phyloP scores from a whole-genome alignment of 1,140 invertebrate species.

The Vollenhovia emeryi region DNA sequence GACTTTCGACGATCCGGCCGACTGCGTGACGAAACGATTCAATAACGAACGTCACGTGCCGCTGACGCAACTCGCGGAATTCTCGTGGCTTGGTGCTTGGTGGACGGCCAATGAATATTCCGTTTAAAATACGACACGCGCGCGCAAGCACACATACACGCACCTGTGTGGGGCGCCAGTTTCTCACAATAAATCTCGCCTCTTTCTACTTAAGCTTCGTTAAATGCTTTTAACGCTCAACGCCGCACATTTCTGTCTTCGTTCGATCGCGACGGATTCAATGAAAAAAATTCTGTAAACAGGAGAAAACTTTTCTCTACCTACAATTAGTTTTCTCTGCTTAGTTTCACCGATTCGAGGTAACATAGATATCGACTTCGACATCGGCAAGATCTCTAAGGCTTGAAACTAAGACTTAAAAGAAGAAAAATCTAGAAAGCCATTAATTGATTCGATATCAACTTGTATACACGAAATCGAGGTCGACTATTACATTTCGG shows the following conservation, averaged over 20 bases:
- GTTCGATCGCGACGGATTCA: neutral
- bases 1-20: neutral
- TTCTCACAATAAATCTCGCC: slow-evolving; percentile 20
- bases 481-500: neutral
- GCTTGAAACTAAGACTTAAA: neutral
- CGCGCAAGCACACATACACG: neutral
- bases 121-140: slow-evolving; percentile 60
- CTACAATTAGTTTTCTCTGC: neutral
- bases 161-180: neutral
- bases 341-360: neutral
- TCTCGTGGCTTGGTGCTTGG: slow-evolving; percentile 68
- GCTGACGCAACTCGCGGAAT: slow-evolving; percentile 71
- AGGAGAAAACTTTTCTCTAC: neutral
- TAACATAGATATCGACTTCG: too few relatives aligned
- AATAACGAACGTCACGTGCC: slow-evolving; percentile 59
- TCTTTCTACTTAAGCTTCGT: neutral
- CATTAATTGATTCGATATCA: neutral
- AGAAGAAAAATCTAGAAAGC: neutral
- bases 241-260: neutral
- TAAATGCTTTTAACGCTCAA: neutral
- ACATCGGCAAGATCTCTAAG: neutral
- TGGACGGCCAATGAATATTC: slow-evolving; percentile 73
- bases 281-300: neutral
- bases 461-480: neutral
- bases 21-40: slow-evolving; percentile 9